Conservation (phyloP, 2,113 vertebrate species). For the Solenodon paradoxus region DNA sequence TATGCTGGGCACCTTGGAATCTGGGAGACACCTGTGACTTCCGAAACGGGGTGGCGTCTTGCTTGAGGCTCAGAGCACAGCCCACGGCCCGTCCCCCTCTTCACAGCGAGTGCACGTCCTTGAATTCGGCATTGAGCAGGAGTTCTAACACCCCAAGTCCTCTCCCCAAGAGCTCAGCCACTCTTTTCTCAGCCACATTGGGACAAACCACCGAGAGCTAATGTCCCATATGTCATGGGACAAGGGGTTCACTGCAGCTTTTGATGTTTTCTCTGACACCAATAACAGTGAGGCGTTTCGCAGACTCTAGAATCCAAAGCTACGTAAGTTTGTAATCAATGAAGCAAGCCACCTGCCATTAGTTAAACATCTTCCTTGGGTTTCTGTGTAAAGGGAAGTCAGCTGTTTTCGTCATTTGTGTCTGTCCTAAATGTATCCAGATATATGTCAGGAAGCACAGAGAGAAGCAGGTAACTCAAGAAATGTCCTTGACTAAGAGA, state of each 20-base stretch:
- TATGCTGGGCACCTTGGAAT: too few relatives aligned
- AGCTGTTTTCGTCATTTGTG: background rate
- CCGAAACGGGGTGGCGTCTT: too few relatives aligned
- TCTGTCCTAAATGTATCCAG: background rate
- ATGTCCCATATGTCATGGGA: too few relatives aligned
- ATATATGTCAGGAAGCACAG: background rate
- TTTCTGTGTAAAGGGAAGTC: background rate
- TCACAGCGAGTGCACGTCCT: too few relatives aligned
- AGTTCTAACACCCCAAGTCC: too few relatives aligned
- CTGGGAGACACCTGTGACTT: too few relatives aligned
- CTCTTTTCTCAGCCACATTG: too few relatives aligned
- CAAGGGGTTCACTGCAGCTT: background rate
- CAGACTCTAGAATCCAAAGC: background rate
- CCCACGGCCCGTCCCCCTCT: too few relatives aligned
- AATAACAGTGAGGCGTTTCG: background rate
- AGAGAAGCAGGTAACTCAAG: slow-evolving; percentile 15
- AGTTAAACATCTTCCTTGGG: background rate
- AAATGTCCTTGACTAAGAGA: background rate
- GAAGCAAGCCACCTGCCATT: background rate
- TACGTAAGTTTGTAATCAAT: background rate
- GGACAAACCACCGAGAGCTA: too few relatives aligned
- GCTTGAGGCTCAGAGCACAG: too few relatives aligned
- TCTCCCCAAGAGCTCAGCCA: too few relatives aligned
- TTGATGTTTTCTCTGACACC: background rate
- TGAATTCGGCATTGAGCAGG: too few relatives aligned